Percentiles rank a stretch among this genome's conserved stretches.
These are phyloP conservation scores for Acanthopagrus latus DNA, from an alignment of 2,797 vertebrate species.

Conservation along the genomic window DNA sequence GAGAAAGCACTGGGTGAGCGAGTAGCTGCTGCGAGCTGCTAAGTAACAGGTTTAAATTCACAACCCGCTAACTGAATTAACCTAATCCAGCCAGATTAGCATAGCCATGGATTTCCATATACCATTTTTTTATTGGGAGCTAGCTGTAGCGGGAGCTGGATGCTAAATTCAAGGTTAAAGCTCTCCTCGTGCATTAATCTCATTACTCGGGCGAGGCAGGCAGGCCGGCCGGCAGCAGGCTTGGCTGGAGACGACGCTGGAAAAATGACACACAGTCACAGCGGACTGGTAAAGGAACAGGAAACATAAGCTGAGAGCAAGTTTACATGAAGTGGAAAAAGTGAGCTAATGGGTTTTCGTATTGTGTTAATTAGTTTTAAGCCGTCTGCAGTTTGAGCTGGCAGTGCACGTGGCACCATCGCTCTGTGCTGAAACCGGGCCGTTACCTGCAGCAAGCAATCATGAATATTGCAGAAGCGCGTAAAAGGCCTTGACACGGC, in stretches of 20 bases:
- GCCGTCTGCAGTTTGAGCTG: conserved; percentile 9
- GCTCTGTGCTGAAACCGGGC: neutral
- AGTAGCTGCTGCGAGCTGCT: conserved; percentile 54
- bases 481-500: neutral
- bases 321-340: conserved; percentile 47
- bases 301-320: conserved; percentile 25
- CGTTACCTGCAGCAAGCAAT: conserved; percentile 1
- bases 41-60: conserved; percentile 76
- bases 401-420: neutral
- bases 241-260: conserved; percentile 49
- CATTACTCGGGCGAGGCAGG: conserved; percentile 50
- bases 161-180: conserved; percentile 77
- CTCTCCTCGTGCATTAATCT: conserved; percentile 70
- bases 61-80: conserved; percentile 73
- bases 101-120: conserved; percentile 71
- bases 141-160: conserved; percentile 46
- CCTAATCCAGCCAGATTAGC: conserved; percentile 70
- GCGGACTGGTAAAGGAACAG: conserved; percentile 18
- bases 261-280: conserved; percentile 41
- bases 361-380: conserved; percentile 38
- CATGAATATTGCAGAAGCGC: conserved; percentile 13
- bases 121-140: conserved; percentile 39
- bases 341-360: conserved; percentile 34
- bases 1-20: conserved; percentile 61
- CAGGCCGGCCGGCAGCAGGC: conserved; percentile 42